Evolutionary conservation across 1,140 invertebrate genomes (phyloP).

Genomic region (Neodiprion virginianus): DNA sequence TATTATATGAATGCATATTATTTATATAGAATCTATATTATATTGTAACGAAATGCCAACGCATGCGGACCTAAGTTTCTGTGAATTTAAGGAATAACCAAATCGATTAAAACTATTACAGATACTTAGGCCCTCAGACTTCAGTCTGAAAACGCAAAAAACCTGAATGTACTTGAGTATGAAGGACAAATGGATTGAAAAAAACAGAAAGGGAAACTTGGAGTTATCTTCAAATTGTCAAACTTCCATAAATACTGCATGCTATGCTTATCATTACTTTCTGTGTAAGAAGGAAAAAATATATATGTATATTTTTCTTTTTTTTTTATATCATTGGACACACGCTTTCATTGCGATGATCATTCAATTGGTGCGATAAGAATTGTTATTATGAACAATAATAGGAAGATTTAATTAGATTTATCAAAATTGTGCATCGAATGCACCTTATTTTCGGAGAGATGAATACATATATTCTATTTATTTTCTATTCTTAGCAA

Average conservation of each 20-base stretch:
- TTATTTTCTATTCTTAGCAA: constrained; percentile 48
- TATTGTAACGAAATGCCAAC: constrained; percentile 62
- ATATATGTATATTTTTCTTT: no score
- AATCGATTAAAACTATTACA: constrained; percentile 4
- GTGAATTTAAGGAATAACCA: constrained; percentile 31
- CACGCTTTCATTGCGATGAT: neutral
- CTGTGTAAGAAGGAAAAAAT: no score
- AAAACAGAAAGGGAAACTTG: neutral
- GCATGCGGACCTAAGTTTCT: constrained; percentile 51
- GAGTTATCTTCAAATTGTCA: neutral
- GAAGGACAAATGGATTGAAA: neutral
- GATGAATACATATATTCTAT: constrained; percentile 46
- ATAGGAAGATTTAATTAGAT: neutral
- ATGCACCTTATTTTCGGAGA: constrained; percentile 24
- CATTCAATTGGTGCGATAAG: constrained; percentile 10
- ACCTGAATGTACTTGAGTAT: constrained; percentile 4
- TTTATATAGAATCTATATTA: constrained; percentile 62
- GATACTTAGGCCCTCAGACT: constrained; percentile 2
- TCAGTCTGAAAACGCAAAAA: neutral
- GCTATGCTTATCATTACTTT: neutral
- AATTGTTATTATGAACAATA: neutral
- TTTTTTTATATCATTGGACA: neutral
- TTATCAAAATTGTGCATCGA: constrained; percentile 1
- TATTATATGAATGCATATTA: constrained; percentile 62
- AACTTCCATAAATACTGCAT: neutral